phyloP scores from a whole-genome alignment of 1,140 invertebrate species.

The Micrasema minimum region DNA sequence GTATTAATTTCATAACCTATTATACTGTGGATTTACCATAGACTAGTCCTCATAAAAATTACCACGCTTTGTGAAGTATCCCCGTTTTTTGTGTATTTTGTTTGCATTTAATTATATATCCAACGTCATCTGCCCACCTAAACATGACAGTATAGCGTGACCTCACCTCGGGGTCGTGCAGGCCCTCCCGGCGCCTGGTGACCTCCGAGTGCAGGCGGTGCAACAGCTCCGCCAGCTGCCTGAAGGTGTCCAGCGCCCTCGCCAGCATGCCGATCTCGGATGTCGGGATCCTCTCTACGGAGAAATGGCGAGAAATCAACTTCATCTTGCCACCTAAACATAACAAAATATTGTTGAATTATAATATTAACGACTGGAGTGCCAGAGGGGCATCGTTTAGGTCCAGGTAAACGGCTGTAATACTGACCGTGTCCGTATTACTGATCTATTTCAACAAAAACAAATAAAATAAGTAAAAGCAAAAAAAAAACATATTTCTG shows the following conservation, averaged over 20 bases:
- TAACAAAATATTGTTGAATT: background rate
- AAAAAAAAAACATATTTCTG: too few species aligned
- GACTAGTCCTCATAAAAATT: too few species aligned
- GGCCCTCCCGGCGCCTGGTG: slow-evolving; percentile 61
- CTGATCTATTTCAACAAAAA: too few species aligned
- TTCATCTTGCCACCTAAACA: slow-evolving; percentile 62
- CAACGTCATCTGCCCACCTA: background rate
- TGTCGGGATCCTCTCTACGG: slow-evolving; percentile 61
- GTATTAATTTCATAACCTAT: background rate
- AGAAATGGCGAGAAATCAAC: slow-evolving; percentile 57
- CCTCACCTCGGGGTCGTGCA: slow-evolving; percentile 73
- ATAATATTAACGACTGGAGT: too few species aligned
- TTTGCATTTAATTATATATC: too few species aligned
- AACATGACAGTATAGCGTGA: background rate
- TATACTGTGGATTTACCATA: background rate
- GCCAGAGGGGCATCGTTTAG: too few species aligned
- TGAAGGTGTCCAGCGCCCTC: slow-evolving; percentile 79
- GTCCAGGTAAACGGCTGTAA: too few species aligned
- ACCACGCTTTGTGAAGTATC: too few species aligned
- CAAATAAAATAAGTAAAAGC: too few species aligned
- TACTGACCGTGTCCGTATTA: too few species aligned
- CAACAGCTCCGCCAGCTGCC: slow-evolving; percentile 75
- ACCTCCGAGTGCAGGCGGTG: slow-evolving; percentile 72
- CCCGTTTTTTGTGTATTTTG: background rate
- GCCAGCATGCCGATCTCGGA: slow-evolving; percentile 76